A percentile compares a stretch with the other conserved stretches of the same genome.
phyloP scores from a whole-genome alignment of 2,113 vertebrate species.

The Percopsis transmontana region DNA sequence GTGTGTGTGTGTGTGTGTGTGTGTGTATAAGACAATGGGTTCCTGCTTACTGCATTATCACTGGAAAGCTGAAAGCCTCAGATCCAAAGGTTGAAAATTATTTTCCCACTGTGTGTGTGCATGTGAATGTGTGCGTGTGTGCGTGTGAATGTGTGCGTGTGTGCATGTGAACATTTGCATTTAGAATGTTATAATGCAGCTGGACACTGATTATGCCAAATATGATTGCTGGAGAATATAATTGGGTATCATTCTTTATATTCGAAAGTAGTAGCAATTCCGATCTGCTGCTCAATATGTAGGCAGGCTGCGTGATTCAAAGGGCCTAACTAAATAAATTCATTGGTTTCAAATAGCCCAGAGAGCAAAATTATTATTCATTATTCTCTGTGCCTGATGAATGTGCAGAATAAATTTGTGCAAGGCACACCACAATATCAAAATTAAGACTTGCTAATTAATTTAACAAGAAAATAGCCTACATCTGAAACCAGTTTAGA shows the following conservation, averaged over 20 bases:
- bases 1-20: constrained; percentile 5
- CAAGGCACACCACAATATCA: constrained; percentile 22
- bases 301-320: constrained; percentile 12
- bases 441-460: constrained; percentile 14
- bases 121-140: background rate
- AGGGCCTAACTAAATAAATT: constrained; percentile 33
- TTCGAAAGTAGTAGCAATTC: constrained; percentile 16
- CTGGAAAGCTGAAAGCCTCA: constrained; percentile 33
- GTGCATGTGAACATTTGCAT: constrained; percentile 46
- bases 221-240: constrained; percentile 20
- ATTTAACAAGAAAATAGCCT: constrained; percentile 3
- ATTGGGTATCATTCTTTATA: constrained; percentile 18
- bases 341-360: constrained; percentile 32
- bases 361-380: constrained; percentile 39
- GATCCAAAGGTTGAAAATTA: constrained; percentile 47
- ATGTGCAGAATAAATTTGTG: constrained; percentile 18
- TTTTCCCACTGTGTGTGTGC: constrained; percentile 9
- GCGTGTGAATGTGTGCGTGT: background rate
- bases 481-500: constrained; percentile 21
- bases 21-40: constrained; percentile 5
- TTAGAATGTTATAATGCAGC: constrained; percentile 32
- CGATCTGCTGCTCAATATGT: constrained; percentile 19
- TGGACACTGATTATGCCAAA: constrained; percentile 19
- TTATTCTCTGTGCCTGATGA: constrained; percentile 29
- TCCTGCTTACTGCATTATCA: constrained; percentile 36